Evolutionary conservation across 2,797 vertebrate genomes (phyloP).

Genomic region (Poecile montanus): DNA sequence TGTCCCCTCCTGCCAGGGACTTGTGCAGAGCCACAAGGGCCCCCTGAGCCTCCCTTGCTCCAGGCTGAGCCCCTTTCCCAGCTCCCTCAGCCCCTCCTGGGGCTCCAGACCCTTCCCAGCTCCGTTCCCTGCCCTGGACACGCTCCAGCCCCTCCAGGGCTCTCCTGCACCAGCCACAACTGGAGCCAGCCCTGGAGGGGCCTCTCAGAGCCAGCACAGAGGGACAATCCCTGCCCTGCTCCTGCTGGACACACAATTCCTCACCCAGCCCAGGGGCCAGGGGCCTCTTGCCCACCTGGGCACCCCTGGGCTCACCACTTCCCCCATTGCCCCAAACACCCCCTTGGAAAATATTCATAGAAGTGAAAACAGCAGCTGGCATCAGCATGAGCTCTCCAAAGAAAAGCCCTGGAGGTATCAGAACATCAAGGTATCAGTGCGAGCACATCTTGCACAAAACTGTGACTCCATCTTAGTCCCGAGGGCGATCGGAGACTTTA

Average conservation of each 20-base stretch:
- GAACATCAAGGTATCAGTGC: neutral
- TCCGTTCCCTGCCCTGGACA: neutral
- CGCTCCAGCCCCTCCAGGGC: neutral
- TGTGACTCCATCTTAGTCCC: neutral
- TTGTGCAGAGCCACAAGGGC: neutral
- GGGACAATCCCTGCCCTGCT: neutral
- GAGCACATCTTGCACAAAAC: neutral
- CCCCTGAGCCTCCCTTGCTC: neutral
- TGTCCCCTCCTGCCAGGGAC: neutral
- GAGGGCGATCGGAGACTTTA: neutral
- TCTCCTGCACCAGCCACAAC: neutral
- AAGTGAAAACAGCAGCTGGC: neutral
- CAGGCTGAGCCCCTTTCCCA: neutral
- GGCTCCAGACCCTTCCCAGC: neutral
- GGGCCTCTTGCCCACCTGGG: neutral
- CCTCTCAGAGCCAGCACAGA: neutral
- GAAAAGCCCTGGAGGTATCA: neutral
- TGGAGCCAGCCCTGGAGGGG: neutral
- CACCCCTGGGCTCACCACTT: neutral
- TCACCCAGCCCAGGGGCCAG: neutral
- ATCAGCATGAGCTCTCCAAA: neutral
- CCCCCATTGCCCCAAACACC: neutral
- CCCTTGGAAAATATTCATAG: neutral
- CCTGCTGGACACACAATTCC: neutral
- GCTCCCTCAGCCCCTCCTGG: neutral